phyloP scores from a whole-genome alignment of 2,113 vertebrate genomes.

The Malurus elegans region DNA sequence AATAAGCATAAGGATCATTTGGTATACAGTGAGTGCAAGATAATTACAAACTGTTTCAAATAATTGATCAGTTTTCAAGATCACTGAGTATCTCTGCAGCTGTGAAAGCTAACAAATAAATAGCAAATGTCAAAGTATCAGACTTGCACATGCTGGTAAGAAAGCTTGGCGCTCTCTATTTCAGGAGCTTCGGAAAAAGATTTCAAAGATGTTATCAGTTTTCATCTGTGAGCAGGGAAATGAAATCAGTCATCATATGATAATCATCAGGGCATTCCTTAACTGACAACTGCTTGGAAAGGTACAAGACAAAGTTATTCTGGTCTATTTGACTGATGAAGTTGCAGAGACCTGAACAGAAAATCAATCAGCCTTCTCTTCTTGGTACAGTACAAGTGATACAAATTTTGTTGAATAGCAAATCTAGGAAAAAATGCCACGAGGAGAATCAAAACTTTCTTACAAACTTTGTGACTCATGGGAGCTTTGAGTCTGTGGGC shows the following conservation, averaged over 20 bases:
- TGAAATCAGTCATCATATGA: neutral
- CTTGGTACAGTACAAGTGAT: neutral
- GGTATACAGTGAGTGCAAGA: neutral
- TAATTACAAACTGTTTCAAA: neutral
- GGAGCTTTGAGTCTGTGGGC: neutral
- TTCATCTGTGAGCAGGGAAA: neutral
- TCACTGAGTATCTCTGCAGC: neutral
- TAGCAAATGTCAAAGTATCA: neutral
- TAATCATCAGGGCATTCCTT: neutral
- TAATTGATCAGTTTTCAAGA: neutral
- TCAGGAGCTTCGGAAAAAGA: neutral
- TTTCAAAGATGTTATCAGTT: neutral
- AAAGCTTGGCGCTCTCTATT: neutral
- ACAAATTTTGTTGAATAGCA: neutral
- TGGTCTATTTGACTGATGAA: constrained; percentile 5
- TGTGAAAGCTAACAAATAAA: neutral
- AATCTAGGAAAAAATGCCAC: neutral
- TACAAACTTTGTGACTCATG: neutral
- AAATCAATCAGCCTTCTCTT: constrained; percentile 2
- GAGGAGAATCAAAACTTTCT: neutral
- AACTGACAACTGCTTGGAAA: neutral
- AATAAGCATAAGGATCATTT: neutral
- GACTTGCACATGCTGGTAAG: neutral
- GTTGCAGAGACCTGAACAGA: neutral
- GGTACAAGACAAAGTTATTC: neutral